A percentile compares a stretch with the other conserved stretches of the same genome.
phyloP scores from a whole-genome alignment of 2,888 invertebrate species.

The Balanococcus diminutus region DNA sequence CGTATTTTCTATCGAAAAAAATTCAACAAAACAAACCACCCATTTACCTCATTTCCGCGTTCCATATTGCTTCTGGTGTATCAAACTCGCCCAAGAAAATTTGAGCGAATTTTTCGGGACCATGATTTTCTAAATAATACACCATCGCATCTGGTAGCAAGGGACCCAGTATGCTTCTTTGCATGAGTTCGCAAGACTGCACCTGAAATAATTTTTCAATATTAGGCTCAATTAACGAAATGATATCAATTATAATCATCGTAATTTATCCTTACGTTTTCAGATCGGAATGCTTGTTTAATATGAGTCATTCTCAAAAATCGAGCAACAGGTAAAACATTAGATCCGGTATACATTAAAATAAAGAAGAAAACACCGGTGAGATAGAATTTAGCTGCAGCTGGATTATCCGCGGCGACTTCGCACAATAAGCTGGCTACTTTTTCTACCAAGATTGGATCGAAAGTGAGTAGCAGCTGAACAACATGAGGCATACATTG shows the following conservation, averaged over 20 bases:
- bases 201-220: slow-evolving; percentile 56
- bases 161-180: slow-evolving; percentile 89
- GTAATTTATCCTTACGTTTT: slow-evolving; percentile 67
- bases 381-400: slow-evolving; percentile 89
- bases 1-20: not conserved
- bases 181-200: slow-evolving; percentile 80
- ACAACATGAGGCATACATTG: slow-evolving; percentile 92
- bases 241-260: not conserved
- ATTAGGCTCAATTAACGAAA: not conserved
- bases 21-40: slow-evolving; percentile 42
- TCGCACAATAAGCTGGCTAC: slow-evolving; percentile 87
- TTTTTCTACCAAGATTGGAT: slow-evolving; percentile 94
- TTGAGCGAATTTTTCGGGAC: slow-evolving; percentile 97
- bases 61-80: slow-evolving; percentile 99
- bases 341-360: slow-evolving; percentile 98
- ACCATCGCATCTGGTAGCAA: slow-evolving; percentile 98
- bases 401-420: slow-evolving; percentile 95
- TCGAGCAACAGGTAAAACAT: slow-evolving; percentile 91
- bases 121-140: slow-evolving; percentile 97
- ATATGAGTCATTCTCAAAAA: slow-evolving; percentile 94
- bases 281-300: slow-evolving; percentile 91
- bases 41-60: slow-evolving; percentile 86
- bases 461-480: slow-evolving; percentile 93
- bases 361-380: slow-evolving; percentile 98
- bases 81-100: slow-evolving; percentile 96